phyloP scores from a whole-genome alignment of 2,113 vertebrate species.

The Sinocyclocheilus rhinocerous region DNA sequence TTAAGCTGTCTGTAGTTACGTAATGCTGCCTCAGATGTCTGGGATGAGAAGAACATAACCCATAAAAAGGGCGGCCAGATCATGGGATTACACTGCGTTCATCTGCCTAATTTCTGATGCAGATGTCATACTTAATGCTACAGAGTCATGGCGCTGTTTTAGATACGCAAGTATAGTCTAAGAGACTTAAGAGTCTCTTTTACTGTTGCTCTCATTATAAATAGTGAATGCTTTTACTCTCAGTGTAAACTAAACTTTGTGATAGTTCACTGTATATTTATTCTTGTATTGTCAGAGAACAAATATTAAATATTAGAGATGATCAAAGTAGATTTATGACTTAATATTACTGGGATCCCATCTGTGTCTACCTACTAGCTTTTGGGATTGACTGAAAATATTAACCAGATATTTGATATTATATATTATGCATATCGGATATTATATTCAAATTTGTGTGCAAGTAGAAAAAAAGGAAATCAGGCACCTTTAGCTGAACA shows the following conservation, averaged over 20 bases:
- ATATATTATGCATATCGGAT: too few species aligned
- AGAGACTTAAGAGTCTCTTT: too few species aligned
- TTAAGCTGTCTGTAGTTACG: conserved; percentile 47
- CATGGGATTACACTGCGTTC: conserved; percentile 58
- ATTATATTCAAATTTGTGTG: too few species aligned
- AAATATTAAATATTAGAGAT: conserved; percentile 28
- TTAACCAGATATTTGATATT: too few species aligned
- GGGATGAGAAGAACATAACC: conserved; percentile 45
- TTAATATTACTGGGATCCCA: too few species aligned
- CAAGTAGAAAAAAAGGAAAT: not conserved
- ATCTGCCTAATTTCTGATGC: conserved; percentile 17
- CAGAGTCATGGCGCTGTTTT: not conserved
- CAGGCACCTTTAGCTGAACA: not conserved
- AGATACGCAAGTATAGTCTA: not conserved
- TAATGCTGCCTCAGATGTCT: conserved; percentile 55
- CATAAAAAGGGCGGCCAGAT: conserved; percentile 50
- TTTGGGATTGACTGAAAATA: too few species aligned
- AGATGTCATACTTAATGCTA: not conserved
- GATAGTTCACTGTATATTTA: not conserved
- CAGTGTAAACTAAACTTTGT: not conserved
- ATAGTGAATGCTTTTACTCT: not conserved
- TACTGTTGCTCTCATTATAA: too few species aligned
- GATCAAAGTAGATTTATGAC: not conserved
- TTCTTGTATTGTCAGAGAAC: not conserved
- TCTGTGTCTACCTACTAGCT: too few species aligned